Percentiles rank a stretch among this genome's conserved stretches.
Evolutionary conservation across 2,888 invertebrate genomes (phyloP).

Genomic region (Stenurella melanura): DNA sequence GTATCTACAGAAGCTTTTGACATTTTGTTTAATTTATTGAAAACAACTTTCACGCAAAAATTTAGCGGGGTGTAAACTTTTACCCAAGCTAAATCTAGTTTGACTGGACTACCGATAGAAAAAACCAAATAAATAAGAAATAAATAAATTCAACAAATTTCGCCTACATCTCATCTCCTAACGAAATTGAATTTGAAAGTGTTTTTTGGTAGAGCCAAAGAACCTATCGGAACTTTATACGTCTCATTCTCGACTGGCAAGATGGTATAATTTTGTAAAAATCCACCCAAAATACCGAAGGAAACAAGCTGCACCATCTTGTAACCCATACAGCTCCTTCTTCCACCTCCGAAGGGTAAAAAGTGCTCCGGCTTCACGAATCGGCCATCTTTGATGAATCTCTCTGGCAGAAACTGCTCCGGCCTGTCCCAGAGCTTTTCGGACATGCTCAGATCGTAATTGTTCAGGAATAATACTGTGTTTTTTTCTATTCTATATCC

Average conservation of each 20-base stretch:
- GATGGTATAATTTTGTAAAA: conserved; percentile 76
- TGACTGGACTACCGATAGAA: too few relatives aligned
- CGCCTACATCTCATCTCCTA: conserved; percentile 63
- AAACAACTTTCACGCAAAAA: too few relatives aligned
- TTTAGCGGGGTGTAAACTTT: too few relatives aligned
- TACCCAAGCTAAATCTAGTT: too few relatives aligned
- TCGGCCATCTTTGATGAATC: conserved; percentile 77
- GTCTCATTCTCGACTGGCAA: conserved; percentile 71
- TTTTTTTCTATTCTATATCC: conserved; percentile 78
- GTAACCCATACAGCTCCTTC: conserved; percentile 82
- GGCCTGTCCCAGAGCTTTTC: conserved; percentile 78
- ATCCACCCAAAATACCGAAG: conserved; percentile 75
- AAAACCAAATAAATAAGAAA: too few relatives aligned
- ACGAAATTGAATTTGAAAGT: conserved; percentile 75
- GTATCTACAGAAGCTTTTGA: too few relatives aligned
- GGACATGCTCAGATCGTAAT: conserved; percentile 81
- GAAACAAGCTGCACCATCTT: conserved; percentile 79
- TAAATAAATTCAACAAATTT: background rate
- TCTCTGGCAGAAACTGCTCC: conserved; percentile 77
- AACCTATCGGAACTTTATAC: conserved; percentile 76
- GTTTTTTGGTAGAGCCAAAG: conserved; percentile 75
- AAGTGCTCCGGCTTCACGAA: conserved; percentile 80
- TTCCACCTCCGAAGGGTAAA: conserved; percentile 80
- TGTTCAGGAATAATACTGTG: conserved; percentile 80
- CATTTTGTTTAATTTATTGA: too few relatives aligned